These are phyloP conservation scores for Drosophila ochracea DNA, from an alignment of 2,888 invertebrate species.

Conservation along the genomic window DNA sequence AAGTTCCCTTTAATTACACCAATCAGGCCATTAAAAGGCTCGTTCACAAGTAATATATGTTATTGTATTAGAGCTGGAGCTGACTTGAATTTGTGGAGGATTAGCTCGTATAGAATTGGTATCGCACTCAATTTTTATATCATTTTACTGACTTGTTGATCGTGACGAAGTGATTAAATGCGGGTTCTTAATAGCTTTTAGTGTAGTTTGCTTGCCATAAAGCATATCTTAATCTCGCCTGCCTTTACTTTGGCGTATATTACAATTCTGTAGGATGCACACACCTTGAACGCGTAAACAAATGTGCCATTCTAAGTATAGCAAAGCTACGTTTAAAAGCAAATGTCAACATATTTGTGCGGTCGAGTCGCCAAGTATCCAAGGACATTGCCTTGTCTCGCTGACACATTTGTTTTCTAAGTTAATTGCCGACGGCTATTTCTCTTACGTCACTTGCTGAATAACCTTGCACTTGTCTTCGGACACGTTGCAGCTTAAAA, in stretches of 20 bases:
- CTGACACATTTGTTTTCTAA: constrained; percentile 62
- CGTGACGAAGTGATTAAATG: not conserved
- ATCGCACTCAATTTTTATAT: constrained; percentile 24
- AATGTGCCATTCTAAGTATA: constrained; percentile 18
- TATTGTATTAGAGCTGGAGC: not conserved
- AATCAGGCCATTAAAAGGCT: constrained; percentile 9
- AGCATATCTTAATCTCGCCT: not conserved
- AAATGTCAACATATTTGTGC: constrained; percentile 59
- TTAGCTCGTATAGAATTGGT: constrained; percentile 36
- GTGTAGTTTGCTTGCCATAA: constrained; percentile 10
- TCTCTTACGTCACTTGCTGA: constrained; percentile 30
- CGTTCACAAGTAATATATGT: constrained; percentile 12
- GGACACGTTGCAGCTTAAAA: constrained; percentile 21
- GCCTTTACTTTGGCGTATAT: not conserved
- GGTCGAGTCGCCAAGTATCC: constrained; percentile 27
- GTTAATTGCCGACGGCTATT: constrained; percentile 38
- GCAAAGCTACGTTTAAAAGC: constrained; percentile 27
- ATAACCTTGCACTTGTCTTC: constrained; percentile 67
- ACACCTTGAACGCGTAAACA: constrained; percentile 48
- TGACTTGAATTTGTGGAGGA: constrained; percentile 4
- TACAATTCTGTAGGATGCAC: not conserved
- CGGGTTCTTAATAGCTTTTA: not conserved
- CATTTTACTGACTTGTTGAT: constrained; percentile 25
- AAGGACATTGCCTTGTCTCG: constrained; percentile 55
- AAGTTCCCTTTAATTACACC: constrained; percentile 23